These are phyloP conservation scores for Forbesichthys agassizii DNA, from an alignment of 2,113 vertebrate genomes.

Conservation along the genomic window DNA sequence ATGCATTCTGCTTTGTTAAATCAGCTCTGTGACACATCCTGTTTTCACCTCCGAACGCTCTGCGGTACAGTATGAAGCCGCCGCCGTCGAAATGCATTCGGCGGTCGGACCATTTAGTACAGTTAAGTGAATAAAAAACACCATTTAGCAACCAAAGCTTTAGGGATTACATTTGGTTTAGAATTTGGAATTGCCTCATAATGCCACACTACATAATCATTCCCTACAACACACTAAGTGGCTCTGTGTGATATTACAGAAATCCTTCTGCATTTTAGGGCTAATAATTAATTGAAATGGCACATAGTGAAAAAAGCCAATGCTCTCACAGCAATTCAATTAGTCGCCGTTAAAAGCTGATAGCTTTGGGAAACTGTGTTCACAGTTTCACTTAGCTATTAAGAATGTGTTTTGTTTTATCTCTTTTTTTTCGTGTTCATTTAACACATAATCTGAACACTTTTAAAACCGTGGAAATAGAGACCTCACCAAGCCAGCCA, in stretches of 20 bases:
- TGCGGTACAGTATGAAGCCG: conserved; percentile 65
- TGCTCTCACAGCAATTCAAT: conserved; percentile 77
- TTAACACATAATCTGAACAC: conserved; percentile 33
- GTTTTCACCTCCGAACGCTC: conserved; percentile 63
- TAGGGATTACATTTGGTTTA: conserved; percentile 74
- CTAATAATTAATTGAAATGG: conserved; percentile 81
- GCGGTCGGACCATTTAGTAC: conserved; percentile 62
- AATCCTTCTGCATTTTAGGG: conserved; percentile 74
- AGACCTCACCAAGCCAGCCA: conserved; percentile 4
- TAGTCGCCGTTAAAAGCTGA: conserved; percentile 77
- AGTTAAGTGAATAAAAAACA: conserved; percentile 71
- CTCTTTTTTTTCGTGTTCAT: conserved; percentile 26
- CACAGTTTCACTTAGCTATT: conserved; percentile 69
- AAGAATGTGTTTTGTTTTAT: conserved; percentile 50
- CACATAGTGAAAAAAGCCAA: conserved; percentile 76
- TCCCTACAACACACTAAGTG: conserved; percentile 77
- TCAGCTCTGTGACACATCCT: conserved; percentile 73
- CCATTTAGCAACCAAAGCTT: conserved; percentile 69
- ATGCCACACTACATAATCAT: conserved; percentile 73
- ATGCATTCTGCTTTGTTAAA: conserved; percentile 78
- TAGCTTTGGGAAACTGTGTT: conserved; percentile 75
- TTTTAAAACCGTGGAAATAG: not conserved
- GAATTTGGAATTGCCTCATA: conserved; percentile 74
- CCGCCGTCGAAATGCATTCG: conserved; percentile 67
- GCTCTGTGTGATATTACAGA: conserved; percentile 72